Conservation (phyloP, 2,113 vertebrate species). For the Isichthys henryi region DNA sequence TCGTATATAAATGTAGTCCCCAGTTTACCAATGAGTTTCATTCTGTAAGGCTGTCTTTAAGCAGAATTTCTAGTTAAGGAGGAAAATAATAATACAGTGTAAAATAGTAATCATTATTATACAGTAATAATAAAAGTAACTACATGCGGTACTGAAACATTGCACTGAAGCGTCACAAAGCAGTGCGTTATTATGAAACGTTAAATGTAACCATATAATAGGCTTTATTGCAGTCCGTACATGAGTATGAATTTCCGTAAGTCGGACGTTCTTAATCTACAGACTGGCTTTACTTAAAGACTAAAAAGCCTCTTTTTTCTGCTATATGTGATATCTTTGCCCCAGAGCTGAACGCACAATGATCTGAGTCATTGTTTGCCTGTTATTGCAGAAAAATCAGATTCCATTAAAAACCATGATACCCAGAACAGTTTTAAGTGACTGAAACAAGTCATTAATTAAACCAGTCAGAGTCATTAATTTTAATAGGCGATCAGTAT, state of each 20-base stretch:
- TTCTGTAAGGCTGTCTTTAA: neutral
- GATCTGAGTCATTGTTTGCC: neutral
- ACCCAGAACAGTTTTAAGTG: neutral
- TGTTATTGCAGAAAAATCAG: neutral
- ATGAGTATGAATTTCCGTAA: neutral
- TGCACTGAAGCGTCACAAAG: neutral
- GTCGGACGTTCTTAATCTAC: neutral
- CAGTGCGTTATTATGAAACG: neutral
- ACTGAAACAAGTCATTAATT: neutral
- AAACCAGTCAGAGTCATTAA: neutral
- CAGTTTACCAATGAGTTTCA: neutral
- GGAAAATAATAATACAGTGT: neutral
- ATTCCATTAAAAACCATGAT: neutral
- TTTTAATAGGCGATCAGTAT: neutral
- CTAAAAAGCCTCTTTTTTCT: neutral
- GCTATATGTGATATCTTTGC: neutral
- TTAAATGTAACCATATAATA: neutral
- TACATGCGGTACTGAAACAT: neutral
- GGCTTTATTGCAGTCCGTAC: neutral
- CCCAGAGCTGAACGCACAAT: neutral
- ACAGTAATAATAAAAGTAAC: neutral
- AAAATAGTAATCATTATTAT: neutral
- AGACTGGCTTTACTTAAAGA: neutral
- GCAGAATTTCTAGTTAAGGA: neutral
- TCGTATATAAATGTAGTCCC: neutral